Percentiles rank a stretch among this genome's conserved stretches.
These are phyloP conservation scores for Aix galericulata DNA, from an alignment of 2,113 vertebrate species.

Conservation along the genomic window DNA sequence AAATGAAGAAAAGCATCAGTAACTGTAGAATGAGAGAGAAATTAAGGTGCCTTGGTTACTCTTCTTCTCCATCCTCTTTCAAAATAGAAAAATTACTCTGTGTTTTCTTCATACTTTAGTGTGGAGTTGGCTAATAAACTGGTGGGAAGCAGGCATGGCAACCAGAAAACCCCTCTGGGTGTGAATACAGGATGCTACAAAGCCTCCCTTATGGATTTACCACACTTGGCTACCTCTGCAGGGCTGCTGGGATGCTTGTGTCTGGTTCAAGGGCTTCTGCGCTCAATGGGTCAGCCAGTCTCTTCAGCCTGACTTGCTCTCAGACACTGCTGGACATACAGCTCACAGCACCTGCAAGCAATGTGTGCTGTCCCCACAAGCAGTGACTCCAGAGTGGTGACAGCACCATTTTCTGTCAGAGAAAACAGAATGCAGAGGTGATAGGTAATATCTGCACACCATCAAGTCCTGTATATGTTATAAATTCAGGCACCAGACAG, in stretches of 20 bases:
- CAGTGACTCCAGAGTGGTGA: fast-evolving
- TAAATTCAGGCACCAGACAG: not conserved
- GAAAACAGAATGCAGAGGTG: not conserved
- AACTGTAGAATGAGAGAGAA: not conserved
- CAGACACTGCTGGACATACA: not conserved
- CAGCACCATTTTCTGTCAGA: not conserved
- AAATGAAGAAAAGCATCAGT: not conserved
- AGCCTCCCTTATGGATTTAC: not conserved
- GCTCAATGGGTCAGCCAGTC: fast-evolving
- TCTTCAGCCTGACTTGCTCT: not conserved
- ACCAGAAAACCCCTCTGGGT: not conserved
- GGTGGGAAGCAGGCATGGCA: not conserved
- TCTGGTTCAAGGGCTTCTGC: not conserved
- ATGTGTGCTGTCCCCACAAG: not conserved
- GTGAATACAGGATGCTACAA: not conserved
- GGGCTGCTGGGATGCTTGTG: not conserved
- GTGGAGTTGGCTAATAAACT: not conserved
- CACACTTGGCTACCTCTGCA: not conserved
- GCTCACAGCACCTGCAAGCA: not conserved
- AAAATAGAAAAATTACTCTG: not conserved
- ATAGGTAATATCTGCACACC: not conserved
- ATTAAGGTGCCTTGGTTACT: not conserved
- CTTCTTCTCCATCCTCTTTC: not conserved
- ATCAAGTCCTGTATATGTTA: not conserved
- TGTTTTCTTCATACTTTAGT: not conserved